phyloP scores from a whole-genome alignment of 2,113 vertebrate species.

The Phoxinus phoxinus region DNA sequence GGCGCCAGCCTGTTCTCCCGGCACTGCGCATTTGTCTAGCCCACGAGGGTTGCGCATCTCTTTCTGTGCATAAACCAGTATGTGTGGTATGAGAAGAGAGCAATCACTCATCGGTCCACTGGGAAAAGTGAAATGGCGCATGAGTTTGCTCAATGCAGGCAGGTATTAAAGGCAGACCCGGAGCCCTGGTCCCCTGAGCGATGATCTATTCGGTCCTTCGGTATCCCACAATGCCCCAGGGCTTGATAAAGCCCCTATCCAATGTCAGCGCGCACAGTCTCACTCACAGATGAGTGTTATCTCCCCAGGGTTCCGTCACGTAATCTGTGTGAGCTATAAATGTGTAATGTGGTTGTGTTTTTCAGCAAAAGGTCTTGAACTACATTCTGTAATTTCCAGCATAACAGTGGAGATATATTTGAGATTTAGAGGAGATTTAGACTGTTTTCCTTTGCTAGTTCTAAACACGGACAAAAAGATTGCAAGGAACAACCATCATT shows the following conservation, averaged over 20 bases:
- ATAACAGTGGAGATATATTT: background rate
- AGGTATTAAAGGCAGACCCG: slow-evolving; percentile 40
- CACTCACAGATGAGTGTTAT: slow-evolving; percentile 37
- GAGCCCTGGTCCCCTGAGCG: slow-evolving; percentile 6
- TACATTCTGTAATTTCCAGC: slow-evolving; percentile 20
- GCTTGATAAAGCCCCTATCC: slow-evolving; percentile 35
- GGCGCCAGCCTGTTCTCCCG: slow-evolving; percentile 24
- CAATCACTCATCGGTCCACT: slow-evolving; percentile 29
- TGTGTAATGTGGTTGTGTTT: slow-evolving; percentile 47
- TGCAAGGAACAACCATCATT: background rate
- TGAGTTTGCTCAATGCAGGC: slow-evolving; percentile 34
- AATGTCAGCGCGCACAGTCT: slow-evolving; percentile 25
- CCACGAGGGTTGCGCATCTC: slow-evolving; percentile 35
- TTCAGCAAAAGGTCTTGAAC: slow-evolving; percentile 38
- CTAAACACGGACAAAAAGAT: background rate
- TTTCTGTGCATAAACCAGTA: slow-evolving; percentile 44
- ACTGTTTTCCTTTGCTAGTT: background rate
- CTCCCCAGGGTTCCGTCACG: slow-evolving; percentile 22
- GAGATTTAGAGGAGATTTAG: slow-evolving; percentile 19
- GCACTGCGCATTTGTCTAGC: slow-evolving; percentile 49
- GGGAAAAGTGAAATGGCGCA: background rate
- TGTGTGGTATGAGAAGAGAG: slow-evolving; percentile 29
- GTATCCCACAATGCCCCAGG: slow-evolving; percentile 21
- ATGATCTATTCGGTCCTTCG: slow-evolving; percentile 3
- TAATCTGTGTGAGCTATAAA: slow-evolving; percentile 37